Conservation (phyloP, 2,113 vertebrate species). For the Polyodon spathula region DNA sequence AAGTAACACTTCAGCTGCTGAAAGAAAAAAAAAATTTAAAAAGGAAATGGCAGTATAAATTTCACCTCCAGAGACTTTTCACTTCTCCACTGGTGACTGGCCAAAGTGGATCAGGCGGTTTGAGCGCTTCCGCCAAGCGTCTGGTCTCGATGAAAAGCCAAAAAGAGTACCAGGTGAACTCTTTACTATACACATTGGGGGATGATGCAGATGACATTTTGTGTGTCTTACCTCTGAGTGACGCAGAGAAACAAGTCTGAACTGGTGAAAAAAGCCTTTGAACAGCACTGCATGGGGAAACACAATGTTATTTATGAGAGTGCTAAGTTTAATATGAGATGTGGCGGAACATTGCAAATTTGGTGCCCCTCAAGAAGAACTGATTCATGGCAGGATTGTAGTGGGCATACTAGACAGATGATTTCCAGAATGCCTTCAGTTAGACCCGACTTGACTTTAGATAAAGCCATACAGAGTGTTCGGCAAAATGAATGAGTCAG, state of each 20-base stretch:
- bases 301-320: conserved; percentile 10
- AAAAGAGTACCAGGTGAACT: conserved; percentile 8
- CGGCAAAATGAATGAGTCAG: conserved; percentile 15
- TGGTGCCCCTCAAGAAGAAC: conserved; percentile 1
- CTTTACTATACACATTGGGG: neutral
- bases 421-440: conserved; percentile 16
- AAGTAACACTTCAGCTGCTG: no score
- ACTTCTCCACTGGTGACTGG: conserved; percentile 6
- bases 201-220: conserved; percentile 6
- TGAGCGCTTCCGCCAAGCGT: conserved; percentile 2
- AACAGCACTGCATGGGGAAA: conserved; percentile 8
- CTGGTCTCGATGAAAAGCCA: neutral
- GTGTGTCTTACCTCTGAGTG: neutral
- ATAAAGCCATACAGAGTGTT: conserved; percentile 17
- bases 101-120: conserved; percentile 1
- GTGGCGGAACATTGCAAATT: conserved; percentile 4
- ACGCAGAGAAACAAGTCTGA: conserved; percentile 1
- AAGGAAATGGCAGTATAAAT: neutral
- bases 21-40: no score
- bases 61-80: neutral
- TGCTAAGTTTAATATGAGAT: conserved; percentile 6
- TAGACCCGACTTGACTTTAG: conserved; percentile 2
- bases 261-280: neutral
- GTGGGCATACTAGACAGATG: conserved; percentile 16
- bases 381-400: conserved; percentile 12